These are phyloP conservation scores for Creontiades dilutus DNA, from an alignment of 2,888 invertebrate genomes.

Conservation along the genomic window DNA sequence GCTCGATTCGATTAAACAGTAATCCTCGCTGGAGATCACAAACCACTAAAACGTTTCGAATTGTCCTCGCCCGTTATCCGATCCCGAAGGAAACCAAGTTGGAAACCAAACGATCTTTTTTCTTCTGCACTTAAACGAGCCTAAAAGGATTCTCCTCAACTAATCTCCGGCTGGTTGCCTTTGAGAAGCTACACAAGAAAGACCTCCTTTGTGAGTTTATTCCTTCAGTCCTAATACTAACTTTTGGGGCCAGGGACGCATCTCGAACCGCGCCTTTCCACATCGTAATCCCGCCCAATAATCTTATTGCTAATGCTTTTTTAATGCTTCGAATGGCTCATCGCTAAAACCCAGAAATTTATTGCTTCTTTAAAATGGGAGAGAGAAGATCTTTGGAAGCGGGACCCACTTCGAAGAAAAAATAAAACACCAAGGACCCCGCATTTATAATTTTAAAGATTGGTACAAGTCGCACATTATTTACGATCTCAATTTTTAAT, in stretches of 20 bases:
- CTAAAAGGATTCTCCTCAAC: not conserved
- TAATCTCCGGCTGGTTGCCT: not conserved
- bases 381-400: too few species aligned
- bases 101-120: too few species aligned
- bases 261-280: slow-evolving; percentile 6
- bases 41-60: too few species aligned
- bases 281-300: not conserved
- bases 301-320: not conserved
- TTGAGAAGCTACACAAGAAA: not conserved
- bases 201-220: slow-evolving; percentile 3
- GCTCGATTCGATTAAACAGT: too few species aligned
- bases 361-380: not conserved
- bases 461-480: too few species aligned
- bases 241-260: not conserved
- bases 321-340: not conserved
- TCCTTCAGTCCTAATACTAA: not conserved
- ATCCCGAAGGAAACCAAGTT: too few species aligned
- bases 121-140: not conserved
- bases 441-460: too few species aligned
- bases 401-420: too few species aligned
- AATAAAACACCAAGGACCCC: too few species aligned
- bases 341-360: not conserved
- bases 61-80: too few species aligned
- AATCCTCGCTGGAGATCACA: too few species aligned
- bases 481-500: too few species aligned